phyloP scores from a whole-genome alignment of 2,113 vertebrate species.

The Laterallus jamaicensis region DNA sequence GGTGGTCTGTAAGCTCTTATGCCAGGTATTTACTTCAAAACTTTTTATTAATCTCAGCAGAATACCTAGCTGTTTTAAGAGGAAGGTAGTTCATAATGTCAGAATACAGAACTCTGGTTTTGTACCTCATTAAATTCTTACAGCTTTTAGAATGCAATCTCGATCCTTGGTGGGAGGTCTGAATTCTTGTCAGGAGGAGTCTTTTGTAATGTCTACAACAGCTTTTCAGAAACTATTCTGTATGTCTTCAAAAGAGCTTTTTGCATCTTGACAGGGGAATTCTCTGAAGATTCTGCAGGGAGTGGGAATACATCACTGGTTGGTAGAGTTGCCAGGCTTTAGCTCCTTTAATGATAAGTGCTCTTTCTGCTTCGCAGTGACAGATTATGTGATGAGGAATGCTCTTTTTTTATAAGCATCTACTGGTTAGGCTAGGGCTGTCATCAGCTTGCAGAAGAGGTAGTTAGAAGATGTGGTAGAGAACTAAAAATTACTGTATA shows the following conservation, averaged over 20 bases:
- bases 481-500: neutral
- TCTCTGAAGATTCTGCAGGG: neutral
- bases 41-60: neutral
- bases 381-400: neutral
- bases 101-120: neutral
- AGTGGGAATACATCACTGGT: neutral
- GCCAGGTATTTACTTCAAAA: neutral
- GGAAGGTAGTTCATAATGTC: neutral
- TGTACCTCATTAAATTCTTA: constrained; percentile 7
- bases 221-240: neutral
- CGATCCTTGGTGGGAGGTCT: neutral
- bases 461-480: neutral
- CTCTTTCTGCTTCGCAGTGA: neutral
- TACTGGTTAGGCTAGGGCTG: neutral
- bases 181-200: neutral
- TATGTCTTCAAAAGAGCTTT: neutral
- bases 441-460: neutral
- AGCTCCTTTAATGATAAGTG: neutral
- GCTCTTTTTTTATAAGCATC: neutral
- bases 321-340: neutral
- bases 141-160: neutral
- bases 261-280: neutral
- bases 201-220: neutral
- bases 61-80: neutral
- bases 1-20: neutral